A percentile compares a stretch with the other conserved stretches of the same genome.
Conservation (phyloP, 2,797 vertebrate genomes). For the Mormyrops attenuatus region DNA sequence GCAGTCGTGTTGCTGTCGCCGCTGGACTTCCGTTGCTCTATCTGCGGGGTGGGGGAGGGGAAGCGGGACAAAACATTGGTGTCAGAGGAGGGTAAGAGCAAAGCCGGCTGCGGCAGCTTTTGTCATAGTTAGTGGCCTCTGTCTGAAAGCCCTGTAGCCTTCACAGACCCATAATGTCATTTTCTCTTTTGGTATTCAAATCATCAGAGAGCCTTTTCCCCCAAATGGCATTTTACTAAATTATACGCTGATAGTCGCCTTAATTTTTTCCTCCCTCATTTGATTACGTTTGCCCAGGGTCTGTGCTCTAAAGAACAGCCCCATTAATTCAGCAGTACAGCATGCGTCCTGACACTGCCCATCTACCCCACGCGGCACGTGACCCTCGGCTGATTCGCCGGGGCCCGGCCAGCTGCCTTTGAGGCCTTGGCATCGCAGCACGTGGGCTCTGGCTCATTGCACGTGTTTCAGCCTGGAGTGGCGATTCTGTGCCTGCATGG, state of each 20-base stretch:
- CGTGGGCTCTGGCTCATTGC: background rate
- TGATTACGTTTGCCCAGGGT: background rate
- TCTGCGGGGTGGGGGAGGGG: constrained; percentile 55
- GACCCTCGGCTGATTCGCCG: background rate
- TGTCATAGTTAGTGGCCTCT: background rate
- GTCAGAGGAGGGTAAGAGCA: background rate
- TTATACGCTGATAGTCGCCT: background rate
- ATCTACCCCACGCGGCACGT: background rate
- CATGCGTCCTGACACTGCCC: background rate
- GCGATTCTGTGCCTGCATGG: background rate
- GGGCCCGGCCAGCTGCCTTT: background rate
- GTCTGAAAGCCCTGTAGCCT: background rate
- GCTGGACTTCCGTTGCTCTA: constrained; percentile 74
- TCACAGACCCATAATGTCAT: background rate
- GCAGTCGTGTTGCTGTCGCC: constrained; percentile 80
- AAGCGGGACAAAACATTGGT: background rate
- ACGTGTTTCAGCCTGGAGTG: background rate
- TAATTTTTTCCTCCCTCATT: background rate
- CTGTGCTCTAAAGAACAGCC: background rate
- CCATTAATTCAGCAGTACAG: background rate
- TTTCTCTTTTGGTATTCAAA: constrained; percentile 6
- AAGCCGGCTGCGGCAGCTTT: background rate
- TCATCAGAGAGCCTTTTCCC: background rate
- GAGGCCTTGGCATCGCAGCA: background rate
- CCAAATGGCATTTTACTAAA: constrained; percentile 7